A percentile compares a stretch with the other conserved stretches of the same genome.
These are phyloP conservation scores for Drosophila pseudoananassae DNA, from an alignment of 1,140 invertebrate species.

Conservation along the genomic window DNA sequence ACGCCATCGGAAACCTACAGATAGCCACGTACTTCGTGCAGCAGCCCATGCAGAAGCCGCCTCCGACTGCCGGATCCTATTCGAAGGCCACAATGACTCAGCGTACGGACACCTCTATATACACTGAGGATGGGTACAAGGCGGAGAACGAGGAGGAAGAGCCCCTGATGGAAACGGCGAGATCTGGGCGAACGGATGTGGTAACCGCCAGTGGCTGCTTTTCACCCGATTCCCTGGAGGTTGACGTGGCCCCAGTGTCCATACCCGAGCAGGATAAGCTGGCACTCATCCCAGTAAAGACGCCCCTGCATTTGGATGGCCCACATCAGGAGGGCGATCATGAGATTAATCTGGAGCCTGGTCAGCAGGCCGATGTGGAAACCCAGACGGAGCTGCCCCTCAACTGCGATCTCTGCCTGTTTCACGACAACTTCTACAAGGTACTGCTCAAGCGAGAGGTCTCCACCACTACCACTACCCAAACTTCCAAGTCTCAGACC, in stretches of 20 bases:
- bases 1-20: slow-evolving; percentile 78
- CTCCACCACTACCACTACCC: slow-evolving; percentile 80
- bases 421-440: slow-evolving; percentile 83
- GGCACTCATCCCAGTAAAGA: slow-evolving; percentile 67
- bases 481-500: slow-evolving; percentile 72
- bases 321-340: not conserved
- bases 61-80: slow-evolving; percentile 42
- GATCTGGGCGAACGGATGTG: slow-evolving; percentile 29
- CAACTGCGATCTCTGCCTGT: slow-evolving; percentile 77
- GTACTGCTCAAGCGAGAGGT: slow-evolving; percentile 77
- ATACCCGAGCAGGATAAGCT: slow-evolving; percentile 42
- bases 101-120: slow-evolving; percentile 70
- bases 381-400: slow-evolving; percentile 79
- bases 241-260: slow-evolving; percentile 18
- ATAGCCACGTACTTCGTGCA: slow-evolving; percentile 80
- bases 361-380: slow-evolving; percentile 63
- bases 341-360: not conserved
- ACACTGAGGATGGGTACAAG: slow-evolving; percentile 74
- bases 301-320: slow-evolving; percentile 6
- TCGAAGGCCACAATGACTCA: slow-evolving; percentile 72
- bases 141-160: slow-evolving; percentile 70
- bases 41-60: slow-evolving; percentile 52
- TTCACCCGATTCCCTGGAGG: slow-evolving; percentile 66
- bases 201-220: slow-evolving; percentile 57
- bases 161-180: slow-evolving; percentile 14